phyloP scores from a whole-genome alignment of 2,888 invertebrate genomes.

The Helicoverpa assulta region DNA sequence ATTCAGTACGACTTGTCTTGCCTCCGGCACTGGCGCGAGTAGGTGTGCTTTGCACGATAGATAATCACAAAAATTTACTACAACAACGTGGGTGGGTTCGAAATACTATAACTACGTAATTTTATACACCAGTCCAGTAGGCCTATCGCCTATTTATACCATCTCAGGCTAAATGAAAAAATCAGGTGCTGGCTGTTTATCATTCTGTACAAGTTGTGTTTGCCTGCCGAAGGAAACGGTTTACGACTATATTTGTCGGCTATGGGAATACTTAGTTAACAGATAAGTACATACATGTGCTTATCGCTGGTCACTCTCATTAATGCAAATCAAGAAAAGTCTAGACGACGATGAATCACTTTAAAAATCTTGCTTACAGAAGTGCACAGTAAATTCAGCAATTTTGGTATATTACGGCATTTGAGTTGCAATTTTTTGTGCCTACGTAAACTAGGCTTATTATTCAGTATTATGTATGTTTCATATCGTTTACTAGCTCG shows the following conservation, averaged over 20 bases:
- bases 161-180: slow-evolving; percentile 28
- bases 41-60: slow-evolving; percentile 61
- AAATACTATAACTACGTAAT: slow-evolving; percentile 11
- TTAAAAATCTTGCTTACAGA: not conserved
- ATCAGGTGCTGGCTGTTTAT: slow-evolving; percentile 24
- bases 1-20: slow-evolving; percentile 62
- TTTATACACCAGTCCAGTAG: slow-evolving; percentile 23
- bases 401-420: not conserved
- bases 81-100: slow-evolving; percentile 61
- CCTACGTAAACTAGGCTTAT: slow-evolving; percentile 3
- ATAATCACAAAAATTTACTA: slow-evolving; percentile 63
- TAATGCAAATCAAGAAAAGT: slow-evolving; percentile 2
- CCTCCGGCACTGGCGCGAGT: slow-evolving; percentile 57
- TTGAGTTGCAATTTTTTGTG: not conserved
- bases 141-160: slow-evolving; percentile 5
- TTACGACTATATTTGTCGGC: slow-evolving; percentile 33
- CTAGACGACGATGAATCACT: not conserved
- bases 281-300: not conserved
- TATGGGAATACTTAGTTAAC: slow-evolving; percentile 11
- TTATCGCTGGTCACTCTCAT: not conserved
- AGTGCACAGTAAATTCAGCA: not conserved
- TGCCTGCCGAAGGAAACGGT: slow-evolving; percentile 39
- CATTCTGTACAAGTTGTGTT: slow-evolving; percentile 30
- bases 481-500: slow-evolving; percentile 42
- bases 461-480: slow-evolving; percentile 31